Conservation (phyloP, 2,797 vertebrate genomes). For the Squalus acanthias region DNA sequence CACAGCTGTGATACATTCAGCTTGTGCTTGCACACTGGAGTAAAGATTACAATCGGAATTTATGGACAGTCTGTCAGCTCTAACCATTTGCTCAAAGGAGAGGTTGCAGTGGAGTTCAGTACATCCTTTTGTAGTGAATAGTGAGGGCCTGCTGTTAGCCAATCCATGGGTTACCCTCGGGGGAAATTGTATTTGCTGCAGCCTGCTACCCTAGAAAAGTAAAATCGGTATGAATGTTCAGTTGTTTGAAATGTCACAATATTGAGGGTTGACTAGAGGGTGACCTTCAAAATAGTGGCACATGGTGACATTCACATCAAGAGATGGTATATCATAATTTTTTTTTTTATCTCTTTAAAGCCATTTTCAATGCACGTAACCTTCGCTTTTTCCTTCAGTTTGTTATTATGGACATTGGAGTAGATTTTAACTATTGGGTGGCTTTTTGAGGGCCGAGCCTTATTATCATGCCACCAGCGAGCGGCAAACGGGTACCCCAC, state of each 20-base stretch:
- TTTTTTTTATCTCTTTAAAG: background rate
- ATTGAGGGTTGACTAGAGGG: background rate
- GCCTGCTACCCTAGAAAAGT: background rate
- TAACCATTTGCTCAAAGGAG: background rate
- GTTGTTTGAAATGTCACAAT: constrained; percentile 30
- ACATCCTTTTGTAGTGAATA: background rate
- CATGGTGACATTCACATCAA: background rate
- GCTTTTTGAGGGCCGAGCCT: background rate
- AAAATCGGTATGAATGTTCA: background rate
- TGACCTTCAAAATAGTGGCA: background rate
- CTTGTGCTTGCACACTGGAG: background rate
- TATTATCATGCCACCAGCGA: background rate
- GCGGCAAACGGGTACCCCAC: background rate
- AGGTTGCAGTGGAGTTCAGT: background rate
- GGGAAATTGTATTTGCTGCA: background rate
- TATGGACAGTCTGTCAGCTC: background rate
- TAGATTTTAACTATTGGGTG: background rate
- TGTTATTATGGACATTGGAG: background rate
- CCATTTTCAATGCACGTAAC: background rate
- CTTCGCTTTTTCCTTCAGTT: background rate
- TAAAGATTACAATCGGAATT: constrained; percentile 6
- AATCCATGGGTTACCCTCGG: background rate
- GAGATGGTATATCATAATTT: background rate
- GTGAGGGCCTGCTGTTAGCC: background rate
- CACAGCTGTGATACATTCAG: background rate